Percentiles rank a stretch among this genome's conserved stretches.
Conservation (phyloP, 1,140 invertebrate genomes). For the Himalopsyche phryganea region DNA sequence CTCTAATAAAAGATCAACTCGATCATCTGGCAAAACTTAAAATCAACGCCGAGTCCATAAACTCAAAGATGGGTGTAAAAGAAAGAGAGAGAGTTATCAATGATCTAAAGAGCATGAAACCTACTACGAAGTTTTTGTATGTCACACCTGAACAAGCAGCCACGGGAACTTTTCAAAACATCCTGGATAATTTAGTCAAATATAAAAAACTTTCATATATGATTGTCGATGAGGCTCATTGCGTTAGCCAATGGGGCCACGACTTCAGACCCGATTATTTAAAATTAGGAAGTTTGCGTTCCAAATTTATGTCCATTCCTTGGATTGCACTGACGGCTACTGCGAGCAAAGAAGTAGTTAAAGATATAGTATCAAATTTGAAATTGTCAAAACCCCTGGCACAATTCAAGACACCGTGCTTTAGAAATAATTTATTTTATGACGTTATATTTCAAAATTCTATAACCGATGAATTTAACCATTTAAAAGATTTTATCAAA, state of each 20-base stretch:
- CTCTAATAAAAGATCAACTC: conserved; percentile 81
- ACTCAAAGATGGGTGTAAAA: conserved; percentile 75
- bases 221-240: conserved; percentile 96
- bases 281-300: conserved; percentile 72
- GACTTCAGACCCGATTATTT: conserved; percentile 95
- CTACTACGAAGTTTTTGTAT: conserved; percentile 79
- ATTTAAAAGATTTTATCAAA: conserved; percentile 69
- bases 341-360: conserved; percentile 71
- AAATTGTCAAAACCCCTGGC: conserved; percentile 59
- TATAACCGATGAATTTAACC: conserved; percentile 70
- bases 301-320: conserved; percentile 66
- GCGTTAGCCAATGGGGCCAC: conserved; percentile 97
- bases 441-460: conserved; percentile 82
- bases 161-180: conserved; percentile 68
- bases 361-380: conserved; percentile 64
- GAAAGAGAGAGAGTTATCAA: conserved; percentile 72
- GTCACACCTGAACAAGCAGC: conserved; percentile 89
- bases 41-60: conserved; percentile 79
- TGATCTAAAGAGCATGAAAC: conserved; percentile 67
- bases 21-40: conserved; percentile 65
- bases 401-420: conserved; percentile 67
- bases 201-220: conserved; percentile 72
- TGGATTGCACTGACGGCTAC: conserved; percentile 96
- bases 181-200: conserved; percentile 60
- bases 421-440: conserved; percentile 81